Conservation (phyloP, 1,140 invertebrate genomes). For the Eurosta solidaginis region DNA sequence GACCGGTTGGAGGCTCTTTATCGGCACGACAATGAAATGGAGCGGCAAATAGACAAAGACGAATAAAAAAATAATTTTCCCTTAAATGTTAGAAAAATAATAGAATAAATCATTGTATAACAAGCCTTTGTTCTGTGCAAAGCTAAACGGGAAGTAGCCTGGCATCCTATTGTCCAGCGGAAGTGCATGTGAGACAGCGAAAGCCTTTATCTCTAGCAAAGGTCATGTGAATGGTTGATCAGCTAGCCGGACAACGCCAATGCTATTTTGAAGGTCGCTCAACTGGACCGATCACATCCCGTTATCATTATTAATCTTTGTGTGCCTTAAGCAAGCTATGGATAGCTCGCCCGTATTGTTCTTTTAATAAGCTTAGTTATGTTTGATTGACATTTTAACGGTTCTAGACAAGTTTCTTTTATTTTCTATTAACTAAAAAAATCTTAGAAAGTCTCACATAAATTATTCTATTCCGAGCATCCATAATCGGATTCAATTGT, state of each 20-base stretch:
- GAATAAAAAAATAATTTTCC: not conserved
- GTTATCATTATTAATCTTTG: not conserved
- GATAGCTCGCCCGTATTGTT: not conserved
- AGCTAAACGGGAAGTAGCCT: not conserved
- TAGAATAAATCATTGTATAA: not conserved
- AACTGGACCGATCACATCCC: not conserved
- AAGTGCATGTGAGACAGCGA: not conserved
- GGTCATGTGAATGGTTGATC: not conserved
- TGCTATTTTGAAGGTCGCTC: not conserved
- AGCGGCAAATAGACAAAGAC: not conserved
- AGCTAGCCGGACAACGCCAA: not conserved
- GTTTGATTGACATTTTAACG: not conserved
- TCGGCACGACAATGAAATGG: not conserved
- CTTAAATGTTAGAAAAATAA: not conserved
- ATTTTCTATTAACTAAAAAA: too few relatives aligned
- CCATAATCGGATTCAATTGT: too few relatives aligned
- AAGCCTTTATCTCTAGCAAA: not conserved
- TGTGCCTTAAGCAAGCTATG: not conserved
- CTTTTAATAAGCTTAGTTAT: not conserved
- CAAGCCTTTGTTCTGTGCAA: not conserved
- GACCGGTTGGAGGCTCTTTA: not conserved
- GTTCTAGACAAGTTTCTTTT: not conserved
- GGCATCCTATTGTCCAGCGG: slow-evolving; percentile 2
- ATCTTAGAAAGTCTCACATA: too few relatives aligned
- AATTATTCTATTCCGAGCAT: too few relatives aligned